These are phyloP conservation scores for Drosophila testacea DNA, from an alignment of 2,888 invertebrate species.

Conservation along the genomic window DNA sequence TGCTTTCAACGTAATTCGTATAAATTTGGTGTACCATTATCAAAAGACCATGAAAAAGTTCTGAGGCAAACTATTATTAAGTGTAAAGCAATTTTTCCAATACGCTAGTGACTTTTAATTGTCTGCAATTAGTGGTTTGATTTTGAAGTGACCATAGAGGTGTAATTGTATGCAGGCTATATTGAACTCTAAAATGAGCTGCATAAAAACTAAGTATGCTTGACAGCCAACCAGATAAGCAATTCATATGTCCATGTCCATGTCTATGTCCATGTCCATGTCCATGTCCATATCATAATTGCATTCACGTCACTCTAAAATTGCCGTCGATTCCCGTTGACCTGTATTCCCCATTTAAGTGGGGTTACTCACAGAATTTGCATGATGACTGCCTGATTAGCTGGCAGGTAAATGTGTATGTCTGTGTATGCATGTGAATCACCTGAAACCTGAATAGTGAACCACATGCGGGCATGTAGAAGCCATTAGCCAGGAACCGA, in stretches of 20 bases:
- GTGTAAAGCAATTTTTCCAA: too few relatives aligned
- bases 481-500: slow-evolving; percentile 21
- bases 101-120: not conserved
- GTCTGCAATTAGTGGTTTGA: not conserved
- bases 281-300: slow-evolving; percentile 7
- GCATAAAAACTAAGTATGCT: not conserved
- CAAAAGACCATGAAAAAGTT: too few relatives aligned
- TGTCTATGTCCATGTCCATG: not conserved
- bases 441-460: not conserved
- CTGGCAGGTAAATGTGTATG: slow-evolving; percentile 15
- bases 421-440: not conserved
- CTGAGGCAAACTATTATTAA: too few relatives aligned
- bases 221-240: slow-evolving; percentile 10
- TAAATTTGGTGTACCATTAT: too few relatives aligned
- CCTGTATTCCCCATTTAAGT: not conserved
- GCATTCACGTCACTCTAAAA: slow-evolving; percentile 13
- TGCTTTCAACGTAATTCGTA: too few relatives aligned
- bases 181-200: slow-evolving; percentile 14
- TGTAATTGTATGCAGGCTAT: not conserved
- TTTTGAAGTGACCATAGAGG: slow-evolving; percentile 1
- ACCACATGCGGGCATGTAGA: slow-evolving; percentile 30
- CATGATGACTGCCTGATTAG: slow-evolving; percentile 46
- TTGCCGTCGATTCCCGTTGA: not conserved
- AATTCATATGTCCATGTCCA: slow-evolving; percentile 8
- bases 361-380: slow-evolving; percentile 28